phyloP scores from a whole-genome alignment of 1,140 invertebrate species.

The Agrypnia vestita region DNA sequence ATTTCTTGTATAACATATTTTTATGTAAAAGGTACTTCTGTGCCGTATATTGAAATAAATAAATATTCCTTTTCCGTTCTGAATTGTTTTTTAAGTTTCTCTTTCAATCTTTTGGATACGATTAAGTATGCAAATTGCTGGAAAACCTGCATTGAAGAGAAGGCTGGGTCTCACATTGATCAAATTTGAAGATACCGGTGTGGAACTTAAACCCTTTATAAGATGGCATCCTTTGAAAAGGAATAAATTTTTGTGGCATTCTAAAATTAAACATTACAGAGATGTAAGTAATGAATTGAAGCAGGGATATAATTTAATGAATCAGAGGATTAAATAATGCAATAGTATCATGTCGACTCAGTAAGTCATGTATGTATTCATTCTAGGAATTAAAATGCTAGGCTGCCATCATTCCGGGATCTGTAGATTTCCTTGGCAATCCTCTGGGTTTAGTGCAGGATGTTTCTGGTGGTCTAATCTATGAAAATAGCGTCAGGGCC shows the following conservation, averaged over 20 bases:
- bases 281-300: constrained; percentile 77
- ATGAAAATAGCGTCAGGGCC: constrained; percentile 91
- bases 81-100: too few species aligned
- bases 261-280: constrained; percentile 87
- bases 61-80: too few species aligned
- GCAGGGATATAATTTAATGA: too few species aligned
- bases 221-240: constrained; percentile 93
- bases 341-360: not conserved
- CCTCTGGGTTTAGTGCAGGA: constrained; percentile 96
- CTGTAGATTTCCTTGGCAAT: constrained; percentile 98
- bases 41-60: too few species aligned
- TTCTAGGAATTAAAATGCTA: constrained; percentile 94
- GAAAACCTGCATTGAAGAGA: constrained; percentile 87
- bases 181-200: constrained; percentile 96
- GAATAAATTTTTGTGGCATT: constrained; percentile 83
- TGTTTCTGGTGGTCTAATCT: constrained; percentile 93
- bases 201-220: constrained; percentile 91
- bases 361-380: not conserved
- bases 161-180: constrained; percentile 91
- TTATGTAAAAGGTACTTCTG: too few species aligned
- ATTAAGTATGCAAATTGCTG: constrained; percentile 88
- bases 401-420: constrained; percentile 94
- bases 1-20: too few species aligned
- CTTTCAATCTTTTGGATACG: constrained; percentile 74
- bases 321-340: too few species aligned